Percentiles rank a stretch among this genome's conserved stretches.
Conservation (phyloP, 2,113 vertebrate genomes). For the Seriola aureovittata region DNA sequence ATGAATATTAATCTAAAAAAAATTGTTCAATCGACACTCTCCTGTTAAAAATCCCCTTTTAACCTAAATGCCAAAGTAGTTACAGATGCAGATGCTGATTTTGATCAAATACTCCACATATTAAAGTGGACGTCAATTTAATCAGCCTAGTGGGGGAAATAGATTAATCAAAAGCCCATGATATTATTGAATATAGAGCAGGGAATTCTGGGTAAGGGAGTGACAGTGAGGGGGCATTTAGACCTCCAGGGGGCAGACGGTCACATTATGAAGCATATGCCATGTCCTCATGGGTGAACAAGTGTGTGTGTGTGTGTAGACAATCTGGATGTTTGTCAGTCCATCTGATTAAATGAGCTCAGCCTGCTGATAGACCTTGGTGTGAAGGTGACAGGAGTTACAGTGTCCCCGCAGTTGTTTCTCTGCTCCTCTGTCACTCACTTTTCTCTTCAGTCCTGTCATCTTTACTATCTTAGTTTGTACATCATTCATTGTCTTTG, state of each 20-base stretch:
- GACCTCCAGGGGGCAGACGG: conserved; percentile 55
- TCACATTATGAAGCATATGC: conserved; percentile 70
- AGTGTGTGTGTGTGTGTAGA: conserved; percentile 33
- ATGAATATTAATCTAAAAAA: conserved; percentile 27
- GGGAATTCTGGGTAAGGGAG: conserved; percentile 45
- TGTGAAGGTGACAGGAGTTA: conserved; percentile 63
- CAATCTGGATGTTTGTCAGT: conserved; percentile 70
- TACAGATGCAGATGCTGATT: conserved; percentile 23
- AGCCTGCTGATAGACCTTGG: conserved; percentile 33
- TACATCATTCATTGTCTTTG: neutral
- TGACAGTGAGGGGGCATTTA: conserved; percentile 49
- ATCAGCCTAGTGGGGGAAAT: conserved; percentile 44
- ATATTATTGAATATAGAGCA: conserved; percentile 61
- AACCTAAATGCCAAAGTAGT: conserved; percentile 62
- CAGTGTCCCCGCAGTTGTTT: conserved; percentile 42
- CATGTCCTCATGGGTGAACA: conserved; percentile 31
- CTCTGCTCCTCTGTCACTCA: conserved; percentile 33
- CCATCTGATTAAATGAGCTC: conserved; percentile 65
- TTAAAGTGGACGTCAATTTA: conserved; percentile 57
- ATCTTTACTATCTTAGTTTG: neutral
- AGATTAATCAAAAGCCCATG: conserved; percentile 57
- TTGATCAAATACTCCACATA: conserved; percentile 49
- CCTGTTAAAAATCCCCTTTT: conserved; percentile 61
- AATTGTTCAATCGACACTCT: neutral
- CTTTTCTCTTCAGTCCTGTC: neutral